Evolutionary conservation across 2,797 vertebrate species (phyloP).

Genomic region (Luscinia megarhynchos): DNA sequence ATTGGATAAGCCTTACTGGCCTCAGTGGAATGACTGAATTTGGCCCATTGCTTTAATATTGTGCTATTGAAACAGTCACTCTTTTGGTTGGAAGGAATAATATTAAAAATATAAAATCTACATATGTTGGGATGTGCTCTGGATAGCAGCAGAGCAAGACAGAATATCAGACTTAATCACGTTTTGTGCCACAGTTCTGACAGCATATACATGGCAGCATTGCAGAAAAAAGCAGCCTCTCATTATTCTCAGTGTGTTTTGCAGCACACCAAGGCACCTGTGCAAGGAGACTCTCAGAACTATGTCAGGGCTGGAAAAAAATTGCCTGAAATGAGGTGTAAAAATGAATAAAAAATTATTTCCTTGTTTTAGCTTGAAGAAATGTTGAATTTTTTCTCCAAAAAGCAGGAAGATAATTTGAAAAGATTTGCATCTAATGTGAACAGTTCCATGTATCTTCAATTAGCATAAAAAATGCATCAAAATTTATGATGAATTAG

Average conservation of each 20-base stretch:
- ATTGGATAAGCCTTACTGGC: background rate
- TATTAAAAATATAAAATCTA: background rate
- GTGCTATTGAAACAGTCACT: background rate
- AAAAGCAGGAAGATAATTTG: background rate
- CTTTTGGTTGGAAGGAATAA: background rate
- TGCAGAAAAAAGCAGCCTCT: background rate
- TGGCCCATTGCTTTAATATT: background rate
- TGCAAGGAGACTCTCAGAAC: background rate
- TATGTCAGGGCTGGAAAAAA: background rate
- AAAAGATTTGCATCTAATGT: slow-evolving; percentile 1
- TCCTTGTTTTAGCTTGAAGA: background rate
- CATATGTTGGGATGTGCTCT: background rate
- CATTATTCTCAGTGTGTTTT: background rate
- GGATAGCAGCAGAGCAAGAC: background rate
- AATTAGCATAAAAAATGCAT: slow-evolving; percentile 32
- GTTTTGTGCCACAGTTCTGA: background rate
- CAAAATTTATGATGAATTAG: background rate
- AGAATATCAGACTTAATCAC: background rate
- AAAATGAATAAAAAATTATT: background rate
- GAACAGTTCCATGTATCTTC: background rate
- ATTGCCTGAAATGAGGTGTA: background rate
- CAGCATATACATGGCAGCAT: background rate
- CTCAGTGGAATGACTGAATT: background rate
- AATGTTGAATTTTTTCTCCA: background rate
- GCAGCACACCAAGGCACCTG: background rate